phyloP scores from a whole-genome alignment of 2,797 vertebrate species.

The Gymnodraco acuticeps region DNA sequence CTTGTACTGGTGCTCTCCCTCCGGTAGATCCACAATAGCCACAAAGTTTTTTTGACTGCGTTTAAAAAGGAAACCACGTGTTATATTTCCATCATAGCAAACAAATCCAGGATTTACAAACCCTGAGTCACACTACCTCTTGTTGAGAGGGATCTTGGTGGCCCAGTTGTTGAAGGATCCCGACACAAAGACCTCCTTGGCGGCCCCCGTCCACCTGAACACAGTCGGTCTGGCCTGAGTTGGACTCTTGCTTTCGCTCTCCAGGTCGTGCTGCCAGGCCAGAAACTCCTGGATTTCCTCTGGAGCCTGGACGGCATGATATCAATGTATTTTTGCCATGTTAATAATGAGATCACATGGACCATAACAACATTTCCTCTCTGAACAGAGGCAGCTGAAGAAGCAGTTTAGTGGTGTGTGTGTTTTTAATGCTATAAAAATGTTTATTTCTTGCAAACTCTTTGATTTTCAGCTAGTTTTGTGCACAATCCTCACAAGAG shows the following conservation, averaged over 20 bases:
- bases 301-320: slow-evolving; percentile 55
- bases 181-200: slow-evolving; percentile 94
- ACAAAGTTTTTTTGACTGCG: slow-evolving; percentile 96
- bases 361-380: not conserved
- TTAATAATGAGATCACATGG: not conserved
- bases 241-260: slow-evolving; percentile 87
- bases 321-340: slow-evolving; percentile 3
- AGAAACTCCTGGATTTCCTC: slow-evolving; percentile 93
- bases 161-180: slow-evolving; percentile 98
- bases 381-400: not conserved
- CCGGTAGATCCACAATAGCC: slow-evolving; percentile 94
- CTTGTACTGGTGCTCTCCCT: slow-evolving; percentile 99
- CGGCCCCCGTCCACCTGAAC: slow-evolving; percentile 92
- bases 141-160: slow-evolving; percentile 94
- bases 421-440: not conserved
- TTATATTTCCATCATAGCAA: not conserved
- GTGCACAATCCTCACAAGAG: too few species aligned
- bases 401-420: not conserved
- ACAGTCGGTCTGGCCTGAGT: slow-evolving; percentile 92
- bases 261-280: slow-evolving; percentile 95
- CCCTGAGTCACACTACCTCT: slow-evolving; percentile 84
- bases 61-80: slow-evolving; percentile 6
- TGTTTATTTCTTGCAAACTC: not conserved
- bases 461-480: too few species aligned
- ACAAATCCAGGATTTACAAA: not conserved